Evolutionary conservation across 92 coral and sea anemone species (phyloP).

Genomic region (Meandrina meandrites): DNA sequence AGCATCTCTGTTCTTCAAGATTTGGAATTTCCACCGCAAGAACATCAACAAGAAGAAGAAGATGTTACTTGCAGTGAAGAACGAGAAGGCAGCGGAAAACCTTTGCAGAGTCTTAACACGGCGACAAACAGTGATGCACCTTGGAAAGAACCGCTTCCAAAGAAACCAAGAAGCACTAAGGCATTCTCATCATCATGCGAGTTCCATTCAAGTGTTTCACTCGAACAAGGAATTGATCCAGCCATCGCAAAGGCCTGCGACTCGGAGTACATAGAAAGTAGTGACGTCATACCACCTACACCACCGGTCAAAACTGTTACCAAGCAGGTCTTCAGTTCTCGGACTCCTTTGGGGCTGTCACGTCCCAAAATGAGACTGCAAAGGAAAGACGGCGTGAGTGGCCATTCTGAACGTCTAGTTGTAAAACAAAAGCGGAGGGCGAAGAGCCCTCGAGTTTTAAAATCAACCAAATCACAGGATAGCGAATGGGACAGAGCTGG

Average conservation of each 20-base stretch:
- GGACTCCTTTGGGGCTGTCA: background rate
- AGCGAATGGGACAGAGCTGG: background rate
- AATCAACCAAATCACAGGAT: background rate
- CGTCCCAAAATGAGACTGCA: background rate
- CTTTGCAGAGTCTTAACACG: background rate
- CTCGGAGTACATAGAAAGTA: constrained; percentile 39
- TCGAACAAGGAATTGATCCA: background rate
- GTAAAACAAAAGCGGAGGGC: background rate
- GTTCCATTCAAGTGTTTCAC: background rate
- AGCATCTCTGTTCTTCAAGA: constrained; percentile 61
- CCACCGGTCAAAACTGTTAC: constrained; percentile 48
- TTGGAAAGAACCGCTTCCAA: constrained; percentile 34
- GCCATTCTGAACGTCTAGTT: background rate
- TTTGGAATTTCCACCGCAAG: constrained; percentile 20
- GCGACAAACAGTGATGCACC: background rate
- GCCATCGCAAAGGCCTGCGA: background rate
- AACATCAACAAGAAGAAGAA: background rate
- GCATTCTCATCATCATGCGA: background rate
- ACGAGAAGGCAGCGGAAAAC: background rate
- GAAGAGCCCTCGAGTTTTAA: background rate
- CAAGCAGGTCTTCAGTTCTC: constrained; percentile 5
- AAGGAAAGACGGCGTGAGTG: background rate
- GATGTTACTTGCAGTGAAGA: background rate
- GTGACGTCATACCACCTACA: constrained; percentile 72
- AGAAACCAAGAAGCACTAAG: background rate